Evolutionary conservation across 2,113 vertebrate species (phyloP).

Genomic region (Rhagologus leucostigma): DNA sequence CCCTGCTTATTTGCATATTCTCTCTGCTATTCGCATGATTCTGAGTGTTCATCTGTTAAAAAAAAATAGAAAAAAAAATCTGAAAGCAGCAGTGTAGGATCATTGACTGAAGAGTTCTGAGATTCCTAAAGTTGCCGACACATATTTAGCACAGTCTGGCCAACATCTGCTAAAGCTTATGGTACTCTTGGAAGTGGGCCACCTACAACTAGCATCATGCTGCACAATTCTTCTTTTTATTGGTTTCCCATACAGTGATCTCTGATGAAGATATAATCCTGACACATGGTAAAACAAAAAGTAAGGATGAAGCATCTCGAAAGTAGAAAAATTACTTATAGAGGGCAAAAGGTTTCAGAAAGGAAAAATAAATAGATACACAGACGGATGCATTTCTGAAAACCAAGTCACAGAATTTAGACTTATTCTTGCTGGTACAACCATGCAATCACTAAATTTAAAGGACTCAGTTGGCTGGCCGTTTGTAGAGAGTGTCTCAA

Average conservation of each 20-base stretch:
- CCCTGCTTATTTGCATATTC: not conserved
- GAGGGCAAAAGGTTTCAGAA: not conserved
- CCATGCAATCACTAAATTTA: not conserved
- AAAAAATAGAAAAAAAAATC: not conserved
- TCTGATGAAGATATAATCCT: not conserved
- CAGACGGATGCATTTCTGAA: not conserved
- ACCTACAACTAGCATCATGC: not conserved
- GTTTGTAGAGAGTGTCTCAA: not conserved
- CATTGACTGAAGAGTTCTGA: not conserved
- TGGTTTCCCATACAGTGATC: not conserved
- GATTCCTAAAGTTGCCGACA: not conserved
- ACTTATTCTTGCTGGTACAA: not conserved
- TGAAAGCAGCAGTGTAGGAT: not conserved
- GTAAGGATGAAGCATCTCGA: not conserved
- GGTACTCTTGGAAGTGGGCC: not conserved
- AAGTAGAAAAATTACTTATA: not conserved
- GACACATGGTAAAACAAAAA: not conserved
- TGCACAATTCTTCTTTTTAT: not conserved
- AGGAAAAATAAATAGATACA: not conserved
- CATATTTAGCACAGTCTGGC: not conserved
- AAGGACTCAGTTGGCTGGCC: fast-evolving
- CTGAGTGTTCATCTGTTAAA: not conserved
- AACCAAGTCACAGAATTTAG: not conserved
- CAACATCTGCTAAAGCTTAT: slow-evolving; percentile 15
- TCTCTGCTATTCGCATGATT: not conserved